A percentile compares a stretch with the other conserved stretches of the same genome.
These are phyloP conservation scores for Jordanella pulchra DNA, from an alignment of 2,797 vertebrate species.

Conservation along the genomic window DNA sequence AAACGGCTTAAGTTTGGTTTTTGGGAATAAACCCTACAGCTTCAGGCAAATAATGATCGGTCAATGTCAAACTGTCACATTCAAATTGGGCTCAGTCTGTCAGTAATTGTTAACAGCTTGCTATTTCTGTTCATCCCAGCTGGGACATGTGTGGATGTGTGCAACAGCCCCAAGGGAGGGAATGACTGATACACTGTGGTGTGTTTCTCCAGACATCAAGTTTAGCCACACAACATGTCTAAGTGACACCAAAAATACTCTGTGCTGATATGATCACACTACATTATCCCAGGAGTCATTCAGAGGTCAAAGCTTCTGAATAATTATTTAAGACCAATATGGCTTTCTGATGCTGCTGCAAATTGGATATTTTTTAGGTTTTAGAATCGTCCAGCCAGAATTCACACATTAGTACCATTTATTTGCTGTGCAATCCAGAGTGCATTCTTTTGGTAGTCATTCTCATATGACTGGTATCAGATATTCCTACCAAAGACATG, in stretches of 20 bases:
- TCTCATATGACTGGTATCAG: conserved; percentile 59
- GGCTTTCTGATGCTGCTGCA: conserved; percentile 43
- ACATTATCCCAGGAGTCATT: conserved; percentile 58
- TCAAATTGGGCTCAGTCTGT: conserved; percentile 37
- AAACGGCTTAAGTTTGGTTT: background rate
- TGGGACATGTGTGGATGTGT: conserved; percentile 40
- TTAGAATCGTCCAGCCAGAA: conserved; percentile 7
- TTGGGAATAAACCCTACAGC: background rate
- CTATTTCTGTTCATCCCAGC: conserved; percentile 55
- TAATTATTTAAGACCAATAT: conserved; percentile 61
- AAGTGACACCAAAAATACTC: conserved; percentile 66
- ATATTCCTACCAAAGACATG: conserved; percentile 17
- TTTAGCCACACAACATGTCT: conserved; percentile 56
- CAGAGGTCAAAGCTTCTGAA: conserved; percentile 56
- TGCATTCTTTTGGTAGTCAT: conserved; percentile 35
- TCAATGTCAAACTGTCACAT: conserved; percentile 41
- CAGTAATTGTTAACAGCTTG: conserved; percentile 63
- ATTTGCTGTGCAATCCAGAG: conserved; percentile 26
- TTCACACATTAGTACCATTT: conserved; percentile 18
- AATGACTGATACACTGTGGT: conserved; percentile 39
- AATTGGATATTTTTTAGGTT: conserved; percentile 44
- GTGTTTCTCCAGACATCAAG: conserved; percentile 47
- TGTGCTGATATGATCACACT: conserved; percentile 60
- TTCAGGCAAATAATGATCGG: conserved; percentile 26
- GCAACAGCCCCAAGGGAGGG: conserved; percentile 43